A percentile compares a stretch with the other conserved stretches of the same genome.
Conservation (phyloP, 30 jellyfish, hydroid and myxozoan genomes). For the Chironex yamaguchii region DNA sequence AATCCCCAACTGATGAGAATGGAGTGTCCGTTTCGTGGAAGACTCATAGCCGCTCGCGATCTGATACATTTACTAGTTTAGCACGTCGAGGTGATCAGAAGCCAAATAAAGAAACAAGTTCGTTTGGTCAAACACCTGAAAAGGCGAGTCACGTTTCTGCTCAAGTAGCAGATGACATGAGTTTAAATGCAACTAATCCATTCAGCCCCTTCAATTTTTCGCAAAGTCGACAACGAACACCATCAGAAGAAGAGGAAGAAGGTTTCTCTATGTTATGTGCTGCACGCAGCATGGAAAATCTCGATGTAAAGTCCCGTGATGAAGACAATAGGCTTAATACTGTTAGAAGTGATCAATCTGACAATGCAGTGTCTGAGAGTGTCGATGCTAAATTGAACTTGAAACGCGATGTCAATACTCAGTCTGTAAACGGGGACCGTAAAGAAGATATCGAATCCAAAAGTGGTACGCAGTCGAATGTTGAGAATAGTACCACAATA, state of each 20-base stretch:
- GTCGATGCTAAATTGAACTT: too few species aligned
- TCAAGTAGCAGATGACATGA: neutral
- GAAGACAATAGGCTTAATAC: constrained; percentile 16
- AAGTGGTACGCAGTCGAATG: neutral
- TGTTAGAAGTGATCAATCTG: too few species aligned
- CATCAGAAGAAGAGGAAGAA: too few species aligned
- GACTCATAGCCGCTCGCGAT: constrained; percentile 88
- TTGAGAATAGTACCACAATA: neutral
- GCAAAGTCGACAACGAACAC: too few species aligned
- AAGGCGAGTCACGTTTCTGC: neutral
- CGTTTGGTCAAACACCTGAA: neutral
- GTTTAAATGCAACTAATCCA: too few species aligned
- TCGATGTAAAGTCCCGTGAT: constrained; percentile 9
- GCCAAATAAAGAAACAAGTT: neutral
- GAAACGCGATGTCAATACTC: too few species aligned
- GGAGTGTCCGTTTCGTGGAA: constrained; percentile 43
- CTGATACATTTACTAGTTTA: constrained; percentile 82
- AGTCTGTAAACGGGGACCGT: too few species aligned
- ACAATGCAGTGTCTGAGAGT: too few species aligned
- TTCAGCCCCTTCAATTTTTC: too few species aligned
- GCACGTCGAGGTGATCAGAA: constrained; percentile 79
- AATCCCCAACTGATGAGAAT: constrained; percentile 9
- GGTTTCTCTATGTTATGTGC: neutral
- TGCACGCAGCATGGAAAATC: neutral
- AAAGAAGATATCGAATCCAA: neutral